A percentile compares a stretch with the other conserved stretches of the same genome.
phyloP scores from a whole-genome alignment of 2,888 invertebrate genomes.

The Nebria brevicollis region DNA sequence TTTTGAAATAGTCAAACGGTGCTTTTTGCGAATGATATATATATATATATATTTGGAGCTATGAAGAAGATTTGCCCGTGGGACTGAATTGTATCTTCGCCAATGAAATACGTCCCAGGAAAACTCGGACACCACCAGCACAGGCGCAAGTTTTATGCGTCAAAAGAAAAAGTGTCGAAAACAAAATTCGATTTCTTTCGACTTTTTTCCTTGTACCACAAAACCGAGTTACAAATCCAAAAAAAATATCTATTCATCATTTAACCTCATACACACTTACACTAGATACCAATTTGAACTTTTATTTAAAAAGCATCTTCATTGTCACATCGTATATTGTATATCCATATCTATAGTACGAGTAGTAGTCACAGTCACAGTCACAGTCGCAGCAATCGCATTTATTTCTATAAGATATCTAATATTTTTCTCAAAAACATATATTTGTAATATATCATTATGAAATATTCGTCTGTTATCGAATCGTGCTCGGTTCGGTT shows the following conservation, averaged over 20 bases:
- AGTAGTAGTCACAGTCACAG: too few species aligned
- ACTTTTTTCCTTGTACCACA: neutral
- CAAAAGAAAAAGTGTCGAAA: constrained; percentile 43
- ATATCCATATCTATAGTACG: too few species aligned
- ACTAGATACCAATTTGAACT: neutral
- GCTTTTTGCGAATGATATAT: constrained; percentile 42
- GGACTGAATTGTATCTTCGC: constrained; percentile 25
- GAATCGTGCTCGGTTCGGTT: neutral
- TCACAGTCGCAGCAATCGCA: too few species aligned
- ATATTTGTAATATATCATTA: neutral
- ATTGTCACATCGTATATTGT: too few species aligned
- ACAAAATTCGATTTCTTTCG: constrained; percentile 35
- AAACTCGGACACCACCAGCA: constrained; percentile 29
- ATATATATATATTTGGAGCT: neutral
- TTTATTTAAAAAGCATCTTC: neutral
- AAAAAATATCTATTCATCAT: neutral
- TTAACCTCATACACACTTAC: neutral
- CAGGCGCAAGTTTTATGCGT: constrained; percentile 38
- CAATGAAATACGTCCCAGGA: constrained; percentile 35
- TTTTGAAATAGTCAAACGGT: constrained; percentile 44
- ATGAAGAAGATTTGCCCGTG: constrained; percentile 40
- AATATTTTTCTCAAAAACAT: too few species aligned
- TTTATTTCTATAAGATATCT: too few species aligned
- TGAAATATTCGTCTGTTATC: neutral
- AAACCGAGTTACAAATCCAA: neutral